These are phyloP conservation scores for Charina bottae DNA, from an alignment of 2,113 vertebrate species.

Conservation along the genomic window DNA sequence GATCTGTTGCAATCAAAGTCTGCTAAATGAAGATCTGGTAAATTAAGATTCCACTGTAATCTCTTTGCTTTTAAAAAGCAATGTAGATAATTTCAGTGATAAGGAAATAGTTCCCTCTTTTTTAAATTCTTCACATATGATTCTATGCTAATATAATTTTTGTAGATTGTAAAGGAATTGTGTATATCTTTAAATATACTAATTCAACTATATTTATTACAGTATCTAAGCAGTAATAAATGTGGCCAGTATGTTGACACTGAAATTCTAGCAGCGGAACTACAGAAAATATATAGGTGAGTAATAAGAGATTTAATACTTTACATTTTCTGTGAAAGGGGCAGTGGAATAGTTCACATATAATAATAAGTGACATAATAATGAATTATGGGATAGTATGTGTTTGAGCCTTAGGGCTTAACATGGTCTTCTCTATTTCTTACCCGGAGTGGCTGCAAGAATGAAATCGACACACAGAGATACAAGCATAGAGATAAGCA, in stretches of 20 bases:
- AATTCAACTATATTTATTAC: conserved; percentile 50
- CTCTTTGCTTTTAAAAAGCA: neutral
- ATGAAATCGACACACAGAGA: neutral
- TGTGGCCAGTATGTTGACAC: conserved; percentile 85
- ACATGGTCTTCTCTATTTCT: neutral
- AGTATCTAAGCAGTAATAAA: conserved; percentile 85
- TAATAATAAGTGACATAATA: neutral
- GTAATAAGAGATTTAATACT: conserved; percentile 32
- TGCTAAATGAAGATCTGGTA: neutral
- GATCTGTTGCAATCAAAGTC: neutral
- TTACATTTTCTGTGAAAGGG: neutral
- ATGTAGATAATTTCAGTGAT: neutral
- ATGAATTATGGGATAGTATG: neutral
- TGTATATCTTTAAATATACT: conserved; percentile 3
- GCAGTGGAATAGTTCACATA: neutral
- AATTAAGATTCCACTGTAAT: neutral
- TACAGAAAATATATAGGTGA: conserved; percentile 89
- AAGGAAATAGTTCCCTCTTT: neutral
- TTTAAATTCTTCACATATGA: neutral
- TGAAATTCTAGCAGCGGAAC: conserved; percentile 79
- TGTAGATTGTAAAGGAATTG: neutral
- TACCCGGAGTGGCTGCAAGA: neutral
- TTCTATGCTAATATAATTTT: neutral
- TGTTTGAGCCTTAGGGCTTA: neutral
- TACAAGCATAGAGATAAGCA: neutral